Conservation (phyloP, 2,797 vertebrate species). For the Poecile montanus region DNA sequence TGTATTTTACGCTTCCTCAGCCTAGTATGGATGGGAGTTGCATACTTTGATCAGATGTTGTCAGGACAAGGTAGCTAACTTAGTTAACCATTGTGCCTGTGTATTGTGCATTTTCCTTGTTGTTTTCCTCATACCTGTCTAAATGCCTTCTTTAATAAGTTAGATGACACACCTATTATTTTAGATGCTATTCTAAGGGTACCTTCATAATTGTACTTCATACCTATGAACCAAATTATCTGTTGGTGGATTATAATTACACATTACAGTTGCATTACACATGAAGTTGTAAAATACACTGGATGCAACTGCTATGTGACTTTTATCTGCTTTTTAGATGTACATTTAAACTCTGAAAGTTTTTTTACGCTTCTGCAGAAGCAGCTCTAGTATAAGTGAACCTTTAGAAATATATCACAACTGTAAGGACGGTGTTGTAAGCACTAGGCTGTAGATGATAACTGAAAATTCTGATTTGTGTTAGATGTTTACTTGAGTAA, state of each 20-base stretch:
- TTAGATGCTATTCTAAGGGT: neutral
- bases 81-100: neutral
- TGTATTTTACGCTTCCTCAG: neutral
- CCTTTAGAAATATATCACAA: neutral
- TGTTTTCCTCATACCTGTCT: constrained; percentile 5
- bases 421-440: rapidly evolving
- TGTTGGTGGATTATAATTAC: neutral
- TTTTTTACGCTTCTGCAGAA: neutral
- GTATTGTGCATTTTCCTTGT: neutral
- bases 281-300: neutral
- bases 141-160: neutral
- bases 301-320: neutral
- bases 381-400: neutral
- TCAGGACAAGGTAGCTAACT: neutral
- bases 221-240: neutral
- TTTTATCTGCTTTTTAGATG: neutral
- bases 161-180: neutral
- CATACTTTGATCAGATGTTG: neutral
- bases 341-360: neutral
- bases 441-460: neutral
- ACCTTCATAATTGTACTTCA: neutral
- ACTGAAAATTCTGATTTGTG: neutral
- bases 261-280: neutral
- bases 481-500: neutral
- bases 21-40: neutral